These are phyloP conservation scores for Marisa cornuarietis DNA, from an alignment of 1,140 invertebrate species.

Conservation along the genomic window DNA sequence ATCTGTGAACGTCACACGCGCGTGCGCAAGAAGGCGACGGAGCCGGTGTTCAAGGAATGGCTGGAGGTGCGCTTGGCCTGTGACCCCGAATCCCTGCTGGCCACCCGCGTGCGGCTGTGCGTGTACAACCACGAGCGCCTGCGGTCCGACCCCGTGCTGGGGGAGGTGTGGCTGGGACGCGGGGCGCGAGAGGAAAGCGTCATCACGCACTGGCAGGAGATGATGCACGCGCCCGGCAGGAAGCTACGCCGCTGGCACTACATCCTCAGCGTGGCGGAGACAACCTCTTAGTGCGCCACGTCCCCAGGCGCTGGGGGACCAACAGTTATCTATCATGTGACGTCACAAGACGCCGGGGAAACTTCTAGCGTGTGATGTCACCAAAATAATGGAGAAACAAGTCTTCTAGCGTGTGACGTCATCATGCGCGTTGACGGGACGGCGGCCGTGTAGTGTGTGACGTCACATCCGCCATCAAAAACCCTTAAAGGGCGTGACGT, in stretches of 20 bases:
- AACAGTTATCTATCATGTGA: neutral
- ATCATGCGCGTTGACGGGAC: too few species aligned
- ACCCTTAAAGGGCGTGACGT: too few species aligned
- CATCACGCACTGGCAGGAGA: constrained; percentile 42
- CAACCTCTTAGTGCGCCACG: neutral
- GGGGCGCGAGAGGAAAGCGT: constrained; percentile 45
- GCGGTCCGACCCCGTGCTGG: constrained; percentile 54
- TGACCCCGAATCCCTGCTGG: constrained; percentile 40
- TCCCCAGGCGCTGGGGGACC: too few species aligned
- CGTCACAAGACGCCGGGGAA: too few species aligned
- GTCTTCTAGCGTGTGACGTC: too few species aligned
- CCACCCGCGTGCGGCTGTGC: constrained; percentile 47
- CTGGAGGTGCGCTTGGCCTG: constrained; percentile 52
- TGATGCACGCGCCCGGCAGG: constrained; percentile 38
- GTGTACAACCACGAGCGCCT: constrained; percentile 58
- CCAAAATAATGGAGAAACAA: too few species aligned
- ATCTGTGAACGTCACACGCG: constrained; percentile 41
- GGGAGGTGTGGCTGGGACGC: constrained; percentile 51
- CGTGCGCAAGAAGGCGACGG: constrained; percentile 49
- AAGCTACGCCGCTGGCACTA: constrained; percentile 39
- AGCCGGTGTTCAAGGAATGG: constrained; percentile 57
- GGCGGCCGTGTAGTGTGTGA: too few species aligned
- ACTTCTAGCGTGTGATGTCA: too few species aligned
- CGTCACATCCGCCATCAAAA: too few species aligned
- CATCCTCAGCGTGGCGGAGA: constrained; percentile 30